Evolutionary conservation across 2,113 vertebrate genomes (phyloP).

Genomic region (Caranx melampygus): DNA sequence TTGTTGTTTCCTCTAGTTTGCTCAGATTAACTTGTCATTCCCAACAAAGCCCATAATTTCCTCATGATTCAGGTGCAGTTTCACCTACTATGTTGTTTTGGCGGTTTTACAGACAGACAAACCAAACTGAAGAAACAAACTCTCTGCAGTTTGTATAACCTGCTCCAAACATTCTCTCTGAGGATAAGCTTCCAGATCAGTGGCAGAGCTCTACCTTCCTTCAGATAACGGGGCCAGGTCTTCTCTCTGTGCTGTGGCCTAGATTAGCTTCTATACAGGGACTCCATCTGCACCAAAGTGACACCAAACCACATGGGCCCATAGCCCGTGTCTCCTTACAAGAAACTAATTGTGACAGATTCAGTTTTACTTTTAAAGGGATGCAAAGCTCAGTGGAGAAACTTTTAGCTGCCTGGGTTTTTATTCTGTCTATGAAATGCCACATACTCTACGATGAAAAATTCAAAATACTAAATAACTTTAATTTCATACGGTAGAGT

Average conservation of each 20-base stretch:
- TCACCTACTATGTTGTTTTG: background rate
- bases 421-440: background rate
- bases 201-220: slow-evolving; percentile 27
- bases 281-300: slow-evolving; percentile 57
- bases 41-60: background rate
- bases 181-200: slow-evolving; percentile 20
- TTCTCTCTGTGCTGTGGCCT: slow-evolving; percentile 67
- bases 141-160: background rate
- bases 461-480: background rate
- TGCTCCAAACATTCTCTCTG: slow-evolving; percentile 2
- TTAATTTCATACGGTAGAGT: background rate
- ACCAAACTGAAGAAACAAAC: background rate
- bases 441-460: background rate
- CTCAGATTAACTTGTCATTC: background rate
- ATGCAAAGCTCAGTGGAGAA: background rate
- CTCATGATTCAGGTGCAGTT: background rate
- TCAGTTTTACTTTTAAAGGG: slow-evolving; percentile 28
- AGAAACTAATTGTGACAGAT: slow-evolving; percentile 46
- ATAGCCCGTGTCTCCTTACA: slow-evolving; percentile 5
- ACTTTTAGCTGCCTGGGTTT: slow-evolving; percentile 3
- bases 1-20: background rate
- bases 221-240: slow-evolving; percentile 63
- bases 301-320: slow-evolving; percentile 45
- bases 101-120: background rate
- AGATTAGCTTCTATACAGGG: slow-evolving; percentile 62